Conservation (phyloP, 1,140 invertebrate species). For the Diprion similis region DNA sequence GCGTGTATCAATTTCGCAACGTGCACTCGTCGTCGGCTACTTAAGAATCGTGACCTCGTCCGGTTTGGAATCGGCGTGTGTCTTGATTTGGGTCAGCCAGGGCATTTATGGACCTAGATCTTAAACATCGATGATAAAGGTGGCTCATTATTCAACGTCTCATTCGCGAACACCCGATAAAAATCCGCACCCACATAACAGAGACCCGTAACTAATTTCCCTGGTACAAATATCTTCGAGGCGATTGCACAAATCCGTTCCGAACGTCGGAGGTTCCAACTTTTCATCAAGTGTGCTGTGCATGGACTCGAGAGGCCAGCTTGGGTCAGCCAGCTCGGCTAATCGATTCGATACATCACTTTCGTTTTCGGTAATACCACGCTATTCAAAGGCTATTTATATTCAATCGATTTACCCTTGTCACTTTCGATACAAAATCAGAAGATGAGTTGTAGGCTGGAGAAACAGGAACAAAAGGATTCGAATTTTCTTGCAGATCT, state of each 20-base stretch:
- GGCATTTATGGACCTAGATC: background rate
- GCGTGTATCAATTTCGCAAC: background rate
- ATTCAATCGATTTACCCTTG: too few species aligned
- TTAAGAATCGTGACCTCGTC: background rate
- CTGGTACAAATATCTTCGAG: background rate
- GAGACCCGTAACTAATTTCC: background rate
- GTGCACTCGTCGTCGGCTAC: background rate
- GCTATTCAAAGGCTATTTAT: too few species aligned
- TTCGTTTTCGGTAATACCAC: background rate
- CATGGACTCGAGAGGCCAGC: background rate
- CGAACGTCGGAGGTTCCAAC: background rate
- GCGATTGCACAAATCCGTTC: background rate
- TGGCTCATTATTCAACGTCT: background rate
- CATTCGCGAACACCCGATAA: background rate
- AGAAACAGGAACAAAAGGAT: too few species aligned
- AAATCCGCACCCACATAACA: background rate
- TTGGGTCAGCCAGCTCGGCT: background rate
- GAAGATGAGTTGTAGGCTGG: too few species aligned
- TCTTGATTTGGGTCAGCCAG: slow-evolving; percentile 1
- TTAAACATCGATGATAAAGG: background rate
- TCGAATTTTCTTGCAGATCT: too few species aligned
- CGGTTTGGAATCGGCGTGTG: background rate
- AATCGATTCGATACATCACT: background rate
- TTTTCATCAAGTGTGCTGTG: background rate
- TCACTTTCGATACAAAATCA: too few species aligned